Base-by-base conservation (phyloP, 2,888 invertebrate genomes). In the Pinctada fucata region DNA sequence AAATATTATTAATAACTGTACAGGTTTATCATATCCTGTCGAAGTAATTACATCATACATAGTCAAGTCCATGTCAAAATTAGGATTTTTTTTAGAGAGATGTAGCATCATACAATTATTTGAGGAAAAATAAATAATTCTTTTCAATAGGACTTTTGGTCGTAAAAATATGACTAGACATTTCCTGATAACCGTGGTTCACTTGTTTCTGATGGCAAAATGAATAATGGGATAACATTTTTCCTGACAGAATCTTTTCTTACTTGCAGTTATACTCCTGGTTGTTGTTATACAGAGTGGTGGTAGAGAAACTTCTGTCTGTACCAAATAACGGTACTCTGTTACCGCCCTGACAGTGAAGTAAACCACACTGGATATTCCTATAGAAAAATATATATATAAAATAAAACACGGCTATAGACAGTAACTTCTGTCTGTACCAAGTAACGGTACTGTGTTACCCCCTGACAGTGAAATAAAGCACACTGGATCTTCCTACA, bases 191-290 rank as follows among this genome's bases (percentile, higher is more conserved):
- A 31, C 31, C 31, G 31, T 31, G 31, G 31, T 31, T 31, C 31
- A 31, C 31, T 31, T 31, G 31, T 31, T 1, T 31, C 31, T 31
- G 31, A 31, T 31, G 31, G 31, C 31, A 31, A 31, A 31, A 31
- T 31, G 31, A 31, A 31, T 31, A 31, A 31, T 31, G 31, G 31
- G 31, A 31, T 31, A 31, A 31, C 31, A 31, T 31, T 31, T 31
- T 31, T 31, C 31, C 31, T 31, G 31, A 31, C 31, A 31, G 31
- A 31, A 31, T 31, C 31, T 31, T 58, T 16, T 91, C 93, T 95
- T 93, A 98, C 98, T 98, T 99, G 97, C 98, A 99, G 93, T 98
- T 97, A 91, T 96, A 97, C 92, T 98, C 97, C 81, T 95, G 94
- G 67, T 97, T 96, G 90, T 96, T 96, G 91, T 96, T 96, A 80